A percentile compares a stretch with the other conserved stretches of the same genome.
These are phyloP conservation scores for Tortricodes alternella DNA, from an alignment of 2,888 invertebrate genomes.

Conservation along the genomic window DNA sequence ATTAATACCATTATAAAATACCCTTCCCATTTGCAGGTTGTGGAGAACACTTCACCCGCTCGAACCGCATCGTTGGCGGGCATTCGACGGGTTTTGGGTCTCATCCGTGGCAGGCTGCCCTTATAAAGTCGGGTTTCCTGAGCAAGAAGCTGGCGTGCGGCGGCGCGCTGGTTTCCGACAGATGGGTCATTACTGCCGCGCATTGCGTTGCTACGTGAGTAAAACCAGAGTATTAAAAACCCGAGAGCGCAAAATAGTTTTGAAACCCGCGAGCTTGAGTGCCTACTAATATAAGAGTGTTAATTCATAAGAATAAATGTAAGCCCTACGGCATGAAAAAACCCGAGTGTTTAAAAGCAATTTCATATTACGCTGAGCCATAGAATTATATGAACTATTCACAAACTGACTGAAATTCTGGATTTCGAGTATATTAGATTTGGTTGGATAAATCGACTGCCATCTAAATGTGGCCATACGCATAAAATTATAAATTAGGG, in stretches of 20 bases:
- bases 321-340: too few relatives aligned
- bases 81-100: slow-evolving; percentile 95
- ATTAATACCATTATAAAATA: not conserved
- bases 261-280: not conserved
- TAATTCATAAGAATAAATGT: too few relatives aligned
- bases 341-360: too few relatives aligned
- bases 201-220: slow-evolving; percentile 96
- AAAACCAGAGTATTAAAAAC: slow-evolving; percentile 16
- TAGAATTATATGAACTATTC: too few relatives aligned
- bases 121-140: slow-evolving; percentile 95
- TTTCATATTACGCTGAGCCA: too few relatives aligned
- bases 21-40: slow-evolving; percentile 86
- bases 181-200: slow-evolving; percentile 96
- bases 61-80: slow-evolving; percentile 95
- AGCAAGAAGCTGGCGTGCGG: slow-evolving; percentile 96
- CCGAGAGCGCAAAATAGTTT: not conserved
- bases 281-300: too few relatives aligned
- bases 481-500: too few relatives aligned
- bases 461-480: too few relatives aligned
- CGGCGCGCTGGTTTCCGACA: slow-evolving; percentile 93
- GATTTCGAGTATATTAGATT: too few relatives aligned
- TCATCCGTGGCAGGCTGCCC: slow-evolving; percentile 97
- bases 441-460: too few relatives aligned
- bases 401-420: too few relatives aligned
- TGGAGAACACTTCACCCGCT: slow-evolving; percentile 93